These are phyloP conservation scores for Oreochromis tanganicae DNA, from an alignment of 2,113 vertebrate species.

Conservation along the genomic window DNA sequence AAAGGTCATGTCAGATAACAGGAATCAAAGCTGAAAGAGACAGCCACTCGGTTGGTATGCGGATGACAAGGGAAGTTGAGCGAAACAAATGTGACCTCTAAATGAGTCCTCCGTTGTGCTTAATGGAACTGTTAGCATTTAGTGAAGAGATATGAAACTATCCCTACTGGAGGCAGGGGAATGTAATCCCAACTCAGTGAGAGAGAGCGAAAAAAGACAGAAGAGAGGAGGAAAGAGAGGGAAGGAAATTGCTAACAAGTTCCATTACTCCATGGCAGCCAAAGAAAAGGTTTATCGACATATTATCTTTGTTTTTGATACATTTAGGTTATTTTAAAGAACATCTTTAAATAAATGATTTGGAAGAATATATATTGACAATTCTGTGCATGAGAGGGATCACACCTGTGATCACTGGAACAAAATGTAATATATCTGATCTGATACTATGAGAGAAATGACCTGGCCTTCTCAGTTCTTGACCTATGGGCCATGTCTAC, in stretches of 20 bases:
- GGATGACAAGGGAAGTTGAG: constrained; percentile 24
- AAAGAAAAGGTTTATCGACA: constrained; percentile 43
- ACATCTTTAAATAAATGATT: neutral
- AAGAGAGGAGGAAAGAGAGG: neutral
- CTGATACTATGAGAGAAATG: neutral
- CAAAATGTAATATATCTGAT: neutral
- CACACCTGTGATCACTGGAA: neutral
- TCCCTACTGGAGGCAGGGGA: neutral
- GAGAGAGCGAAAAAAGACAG: neutral
- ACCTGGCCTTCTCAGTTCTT: neutral
- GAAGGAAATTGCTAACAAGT: constrained; percentile 34
- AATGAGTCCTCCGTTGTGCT: constrained; percentile 48
- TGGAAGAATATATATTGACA: neutral
- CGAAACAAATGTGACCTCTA: constrained; percentile 48
- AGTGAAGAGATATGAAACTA: constrained; percentile 12
- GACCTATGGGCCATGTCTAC: neutral
- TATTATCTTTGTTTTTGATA: constrained; percentile 8
- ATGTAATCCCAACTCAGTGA: neutral
- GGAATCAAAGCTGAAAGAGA: neutral
- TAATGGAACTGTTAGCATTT: constrained; percentile 58
- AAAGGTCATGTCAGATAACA: constrained; percentile 15
- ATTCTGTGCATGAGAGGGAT: neutral
- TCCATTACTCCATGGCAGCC: constrained; percentile 41
- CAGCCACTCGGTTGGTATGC: constrained; percentile 30
- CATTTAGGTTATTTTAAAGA: neutral